Base-by-base conservation (phyloP, 2,888 invertebrate species). In the Phrixothrix hirtus region DNA sequence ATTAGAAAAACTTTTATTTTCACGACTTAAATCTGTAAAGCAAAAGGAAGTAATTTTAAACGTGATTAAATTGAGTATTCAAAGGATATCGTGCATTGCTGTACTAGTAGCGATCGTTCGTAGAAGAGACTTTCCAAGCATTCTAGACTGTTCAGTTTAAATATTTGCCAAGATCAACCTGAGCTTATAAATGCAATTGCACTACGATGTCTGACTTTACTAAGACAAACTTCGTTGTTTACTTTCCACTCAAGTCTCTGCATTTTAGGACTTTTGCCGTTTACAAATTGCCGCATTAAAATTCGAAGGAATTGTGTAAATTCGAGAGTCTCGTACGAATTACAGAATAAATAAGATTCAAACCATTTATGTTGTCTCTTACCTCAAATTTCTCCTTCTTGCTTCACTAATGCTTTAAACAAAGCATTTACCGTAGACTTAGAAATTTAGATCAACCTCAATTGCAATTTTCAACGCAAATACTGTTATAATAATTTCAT, bases 301-400 rank as follows among this genome's bases (percentile, higher is more conserved):
- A 34, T 15, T 30, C 21, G 34, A 43, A 43, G 42, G 13, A 43
- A 43, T 43, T 43, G 42, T 32, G 32, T 43, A 43, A 34, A 43
- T 32, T 34, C 25, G 15, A 15, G 34, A 32, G 10, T 13, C 41
- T 17, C 32, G n/a, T 43, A 43, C 32, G 25, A 43, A 43, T 43
- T 32, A 43, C 32, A 32, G 30, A 43, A 43, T 25, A 51, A 51
- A 51, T 44, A 51, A 27, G 36, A 37, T 39, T 51, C 32, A 45
- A 45, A 35, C 51, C 15, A 43, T 51, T 45, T 38, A 51, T 45
- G 51, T 39, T 45, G 38, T 51, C 39, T 45, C 51, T 51, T 38
- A 49, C 35, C 25, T 29, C 17, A 29, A 44, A 26, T 34, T 38
- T 25, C 34, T 39, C 27, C 21, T 41, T 25, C 48, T 35, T 43